These are phyloP conservation scores for Pollenia angustigena DNA, from an alignment of 2,888 invertebrate genomes.

Conservation along the genomic window DNA sequence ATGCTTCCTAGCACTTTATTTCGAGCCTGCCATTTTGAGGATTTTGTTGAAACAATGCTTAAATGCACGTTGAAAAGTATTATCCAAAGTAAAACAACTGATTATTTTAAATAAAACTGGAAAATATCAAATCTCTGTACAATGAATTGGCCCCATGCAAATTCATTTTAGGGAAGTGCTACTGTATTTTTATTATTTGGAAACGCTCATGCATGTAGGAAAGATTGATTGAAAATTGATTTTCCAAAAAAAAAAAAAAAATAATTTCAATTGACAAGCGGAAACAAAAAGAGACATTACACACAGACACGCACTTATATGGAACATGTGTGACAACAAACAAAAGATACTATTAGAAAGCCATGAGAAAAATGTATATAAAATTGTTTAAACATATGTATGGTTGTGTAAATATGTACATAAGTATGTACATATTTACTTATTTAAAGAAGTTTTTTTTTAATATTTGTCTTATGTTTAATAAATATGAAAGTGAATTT, in stretches of 20 bases:
- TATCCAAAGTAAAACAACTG: too few relatives aligned
- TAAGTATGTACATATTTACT: too few relatives aligned
- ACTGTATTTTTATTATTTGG: slow-evolving; percentile 11
- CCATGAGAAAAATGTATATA: not conserved
- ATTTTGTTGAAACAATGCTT: too few relatives aligned
- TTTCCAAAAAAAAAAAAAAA: slow-evolving; percentile 17
- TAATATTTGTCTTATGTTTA: too few relatives aligned
- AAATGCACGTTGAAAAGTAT: too few relatives aligned
- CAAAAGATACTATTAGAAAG: not conserved
- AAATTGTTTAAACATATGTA: not conserved
- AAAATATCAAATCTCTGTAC: too few relatives aligned
- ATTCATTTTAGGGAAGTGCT: not conserved
- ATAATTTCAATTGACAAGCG: slow-evolving; percentile 23
- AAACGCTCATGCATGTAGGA: slow-evolving; percentile 1
- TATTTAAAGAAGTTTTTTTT: too few relatives aligned
- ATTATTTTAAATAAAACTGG: too few relatives aligned
- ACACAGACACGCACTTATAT: slow-evolving; percentile 12
- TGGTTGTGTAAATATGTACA: too few relatives aligned
- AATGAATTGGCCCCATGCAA: not conserved
- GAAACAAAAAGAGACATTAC: not conserved
- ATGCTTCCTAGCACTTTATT: too few relatives aligned
- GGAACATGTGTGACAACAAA: not conserved
- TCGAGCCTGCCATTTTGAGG: too few relatives aligned
- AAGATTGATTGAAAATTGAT: slow-evolving; percentile 35
- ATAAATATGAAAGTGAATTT: too few relatives aligned